Evolutionary conservation across 1,140 invertebrate species (phyloP).

Genomic region (Drosophila kikkawai): DNA sequence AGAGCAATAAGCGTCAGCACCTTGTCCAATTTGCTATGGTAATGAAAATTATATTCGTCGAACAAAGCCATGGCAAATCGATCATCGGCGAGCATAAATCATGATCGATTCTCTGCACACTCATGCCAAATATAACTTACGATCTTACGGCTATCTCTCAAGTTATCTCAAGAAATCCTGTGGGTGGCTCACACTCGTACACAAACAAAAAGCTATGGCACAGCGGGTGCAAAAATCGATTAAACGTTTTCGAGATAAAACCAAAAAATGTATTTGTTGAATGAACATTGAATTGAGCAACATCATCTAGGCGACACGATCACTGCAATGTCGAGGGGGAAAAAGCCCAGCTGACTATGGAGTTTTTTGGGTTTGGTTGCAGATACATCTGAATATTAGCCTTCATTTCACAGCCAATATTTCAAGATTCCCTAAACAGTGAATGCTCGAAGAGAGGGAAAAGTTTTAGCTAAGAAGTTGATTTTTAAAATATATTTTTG

Average conservation of each 20-base stretch:
- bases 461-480: fast-evolving
- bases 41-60: slow-evolving; percentile 79
- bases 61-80: slow-evolving; percentile 71
- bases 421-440: slow-evolving; percentile 4
- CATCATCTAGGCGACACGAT: slow-evolving; percentile 63
- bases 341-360: slow-evolving; percentile 58
- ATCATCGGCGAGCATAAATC: slow-evolving; percentile 69
- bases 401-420: slow-evolving; percentile 52
- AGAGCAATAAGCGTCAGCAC: slow-evolving; percentile 80
- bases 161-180: slow-evolving; percentile 53
- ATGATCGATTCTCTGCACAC: slow-evolving; percentile 57
- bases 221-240: slow-evolving; percentile 79
- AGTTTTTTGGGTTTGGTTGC: slow-evolving; percentile 48
- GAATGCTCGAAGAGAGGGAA: not conserved
- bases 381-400: slow-evolving; percentile 38
- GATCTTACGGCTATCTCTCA: slow-evolving; percentile 1
- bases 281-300: slow-evolving; percentile 65
- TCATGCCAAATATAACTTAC: slow-evolving; percentile 30
- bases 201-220: slow-evolving; percentile 40
- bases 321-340: slow-evolving; percentile 28
- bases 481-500: not conserved
- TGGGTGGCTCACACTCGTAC: slow-evolving; percentile 66
- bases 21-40: slow-evolving; percentile 84
- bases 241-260: slow-evolving; percentile 67
- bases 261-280: slow-evolving; percentile 54